phyloP scores from a whole-genome alignment of 2,113 vertebrate species.

The Lathamus discolor region DNA sequence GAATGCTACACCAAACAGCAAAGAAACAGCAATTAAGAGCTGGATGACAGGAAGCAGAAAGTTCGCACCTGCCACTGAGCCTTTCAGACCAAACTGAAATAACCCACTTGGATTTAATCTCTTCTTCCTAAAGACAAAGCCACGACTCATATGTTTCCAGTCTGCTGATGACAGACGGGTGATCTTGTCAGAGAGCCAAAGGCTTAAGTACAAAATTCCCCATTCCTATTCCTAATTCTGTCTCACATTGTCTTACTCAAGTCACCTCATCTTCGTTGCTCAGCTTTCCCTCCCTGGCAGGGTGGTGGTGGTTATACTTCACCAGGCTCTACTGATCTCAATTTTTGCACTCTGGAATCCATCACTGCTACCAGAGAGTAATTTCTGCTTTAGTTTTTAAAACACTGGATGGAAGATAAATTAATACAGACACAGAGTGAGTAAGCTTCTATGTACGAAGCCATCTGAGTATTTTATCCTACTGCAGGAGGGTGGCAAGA shows the following conservation, averaged over 20 bases:
- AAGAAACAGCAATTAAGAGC: neutral
- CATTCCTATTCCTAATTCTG: neutral
- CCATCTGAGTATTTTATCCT: neutral
- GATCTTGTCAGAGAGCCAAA: conserved; percentile 28
- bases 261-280: neutral
- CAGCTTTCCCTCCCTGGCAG: neutral
- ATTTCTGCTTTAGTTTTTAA: neutral
- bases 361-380: neutral
- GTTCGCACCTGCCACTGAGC: conserved; percentile 42
- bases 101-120: conserved; percentile 41
- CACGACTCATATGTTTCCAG: neutral
- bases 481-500: neutral
- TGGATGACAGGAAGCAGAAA: conserved; percentile 41
- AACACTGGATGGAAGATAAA: neutral
- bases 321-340: neutral
- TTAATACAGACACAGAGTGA: neutral
- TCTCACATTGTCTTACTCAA: neutral
- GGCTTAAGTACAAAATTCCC: neutral
- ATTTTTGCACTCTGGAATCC: neutral
- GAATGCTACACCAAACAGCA: neutral
- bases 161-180: neutral
- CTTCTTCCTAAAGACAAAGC: conserved; percentile 46
- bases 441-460: neutral
- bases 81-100: conserved; percentile 46
- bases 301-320: neutral